Evolutionary conservation across 2,888 invertebrate genomes (phyloP), one percentile per base, ranked within the genome.

Genomic region (Euspilapteryx auroguttella): DNA sequence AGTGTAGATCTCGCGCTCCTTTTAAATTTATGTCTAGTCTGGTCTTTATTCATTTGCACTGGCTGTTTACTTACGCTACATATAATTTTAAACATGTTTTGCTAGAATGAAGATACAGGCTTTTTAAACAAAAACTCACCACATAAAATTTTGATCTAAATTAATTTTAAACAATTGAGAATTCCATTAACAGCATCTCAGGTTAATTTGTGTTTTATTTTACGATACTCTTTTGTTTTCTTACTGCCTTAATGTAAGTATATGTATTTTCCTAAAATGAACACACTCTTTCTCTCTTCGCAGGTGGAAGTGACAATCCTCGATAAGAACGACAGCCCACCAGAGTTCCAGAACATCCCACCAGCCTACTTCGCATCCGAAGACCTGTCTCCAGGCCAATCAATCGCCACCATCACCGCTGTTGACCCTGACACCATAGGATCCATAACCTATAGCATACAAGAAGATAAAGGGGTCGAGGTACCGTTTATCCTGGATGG

Each of bases 251-350:
- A n/a, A n/a, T n/a, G n/a, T n/a, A n/a, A n/a, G n/a, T n/a, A n/a
- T n/a, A n/a, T n/a, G n/a, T n/a, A n/a, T n/a, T n/a, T n/a, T n/a
- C n/a, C n/a, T n/a, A n/a, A n/a, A n/a, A n/a, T n/a, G n/a, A n/a
- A n/a, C n/a, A n/a, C n/a, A n/a, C n/a, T 13, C 13, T 27, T 37
- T 35, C 46, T 59, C 44, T 47, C 53, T 40, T n/a, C n/a, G n/a
- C 85, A 94, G 94, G 88, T 94, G 42, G 83, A 83, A 59, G 85
- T 95, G 41, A 84, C 83, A 32, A 86, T 95, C 29, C 61, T 89
- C 55, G 96, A 96, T 71, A 89, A 88, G 65, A 96, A 96, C 62
- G 96, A 96, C 77, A 93, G 91, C 47, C 93, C 94, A n/a, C 96
- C 96, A 3, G 82, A 85, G 30, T 92, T 93, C 78, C 83, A 82